Evolutionary conservation across 2,113 vertebrate genomes (phyloP).

Genomic region (Percopsis transmontana): DNA sequence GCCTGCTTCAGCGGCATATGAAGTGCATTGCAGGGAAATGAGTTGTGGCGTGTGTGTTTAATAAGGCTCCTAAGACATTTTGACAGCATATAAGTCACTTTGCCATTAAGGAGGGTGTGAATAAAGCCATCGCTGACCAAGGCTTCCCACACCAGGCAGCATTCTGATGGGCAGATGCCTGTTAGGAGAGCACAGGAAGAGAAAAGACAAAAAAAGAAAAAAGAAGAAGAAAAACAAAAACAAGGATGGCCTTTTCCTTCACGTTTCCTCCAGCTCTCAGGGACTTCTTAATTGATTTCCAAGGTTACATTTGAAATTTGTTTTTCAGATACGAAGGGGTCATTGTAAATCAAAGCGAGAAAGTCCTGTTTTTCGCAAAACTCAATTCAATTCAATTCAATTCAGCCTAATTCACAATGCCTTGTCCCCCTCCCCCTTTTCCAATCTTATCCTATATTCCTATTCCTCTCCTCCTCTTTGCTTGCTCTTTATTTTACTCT

Average conservation of each 20-base stretch:
- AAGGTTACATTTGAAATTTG: conserved; percentile 78
- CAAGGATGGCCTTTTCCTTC: conserved; percentile 43
- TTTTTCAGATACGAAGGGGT: conserved; percentile 71
- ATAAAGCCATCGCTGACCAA: conserved; percentile 62
- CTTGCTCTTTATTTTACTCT: conserved; percentile 56
- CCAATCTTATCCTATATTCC: conserved; percentile 5
- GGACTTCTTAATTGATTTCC: conserved; percentile 81
- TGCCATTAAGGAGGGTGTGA: conserved; percentile 56
- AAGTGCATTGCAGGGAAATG: conserved; percentile 77
- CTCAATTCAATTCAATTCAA: conserved; percentile 66
- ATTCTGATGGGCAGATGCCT: conserved; percentile 61
- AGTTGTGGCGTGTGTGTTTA: conserved; percentile 80
- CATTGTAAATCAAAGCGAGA: conserved; percentile 22
- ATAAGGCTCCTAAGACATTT: conserved; percentile 79
- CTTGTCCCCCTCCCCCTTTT: neutral
- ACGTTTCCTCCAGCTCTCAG: conserved; percentile 47
- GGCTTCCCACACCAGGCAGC: conserved; percentile 42
- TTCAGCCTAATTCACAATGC: conserved; percentile 42
- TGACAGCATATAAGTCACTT: conserved; percentile 78
- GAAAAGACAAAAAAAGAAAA: conserved; percentile 43
- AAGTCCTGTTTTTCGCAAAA: conserved; percentile 65
- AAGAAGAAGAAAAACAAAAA: conserved; percentile 9
- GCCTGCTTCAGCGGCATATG: conserved; percentile 75
- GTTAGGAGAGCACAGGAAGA: conserved; percentile 40
- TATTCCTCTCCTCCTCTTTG: conserved; percentile 28